phyloP scores from a whole-genome alignment of 2,888 invertebrate genomes.

The Drosophila monieri region DNA sequence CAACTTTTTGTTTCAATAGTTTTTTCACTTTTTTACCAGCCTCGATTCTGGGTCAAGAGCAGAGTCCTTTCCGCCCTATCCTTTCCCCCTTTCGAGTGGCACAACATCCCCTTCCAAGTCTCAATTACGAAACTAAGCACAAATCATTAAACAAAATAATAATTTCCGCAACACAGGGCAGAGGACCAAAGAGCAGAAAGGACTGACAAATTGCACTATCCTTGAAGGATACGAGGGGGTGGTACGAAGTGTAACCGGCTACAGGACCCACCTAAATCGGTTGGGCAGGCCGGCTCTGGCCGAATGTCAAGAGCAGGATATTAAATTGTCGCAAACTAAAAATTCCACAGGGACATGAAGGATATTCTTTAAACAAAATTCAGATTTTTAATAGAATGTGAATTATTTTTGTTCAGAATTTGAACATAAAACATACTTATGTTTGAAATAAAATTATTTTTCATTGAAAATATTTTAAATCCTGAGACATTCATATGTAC shows the following conservation, averaged over 20 bases:
- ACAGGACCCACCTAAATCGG: slow-evolving; percentile 34
- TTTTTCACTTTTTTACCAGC: slow-evolving; percentile 46
- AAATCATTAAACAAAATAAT: slow-evolving; percentile 81
- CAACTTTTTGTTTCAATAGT: slow-evolving; percentile 62
- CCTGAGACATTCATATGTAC: too few relatives aligned
- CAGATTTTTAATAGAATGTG: background rate
- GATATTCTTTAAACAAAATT: background rate
- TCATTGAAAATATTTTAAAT: too few relatives aligned
- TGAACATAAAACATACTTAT: background rate
- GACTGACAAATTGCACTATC: slow-evolving; percentile 37
- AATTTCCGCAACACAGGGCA: slow-evolving; percentile 72
- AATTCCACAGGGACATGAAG: slow-evolving; percentile 16
- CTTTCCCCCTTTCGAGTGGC: slow-evolving; percentile 10
- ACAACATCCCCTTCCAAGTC: slow-evolving; percentile 38
- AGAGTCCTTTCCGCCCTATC: slow-evolving; percentile 9
- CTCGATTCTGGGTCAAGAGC: slow-evolving; percentile 67
- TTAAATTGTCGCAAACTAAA: slow-evolving; percentile 68
- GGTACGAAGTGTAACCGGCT: slow-evolving; percentile 21
- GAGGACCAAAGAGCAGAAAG: slow-evolving; percentile 34
- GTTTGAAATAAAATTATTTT: background rate
- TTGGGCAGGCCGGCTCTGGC: slow-evolving; percentile 42
- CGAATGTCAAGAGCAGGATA: slow-evolving; percentile 75
- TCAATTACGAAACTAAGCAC: slow-evolving; percentile 76
- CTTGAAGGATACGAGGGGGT: slow-evolving; percentile 7
- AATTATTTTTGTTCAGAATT: background rate